Evolutionary conservation across 2,797 vertebrate genomes (phyloP), one percentile per base, ranked within the genome.

Genomic region (Pachyuromys duprasi): DNA sequence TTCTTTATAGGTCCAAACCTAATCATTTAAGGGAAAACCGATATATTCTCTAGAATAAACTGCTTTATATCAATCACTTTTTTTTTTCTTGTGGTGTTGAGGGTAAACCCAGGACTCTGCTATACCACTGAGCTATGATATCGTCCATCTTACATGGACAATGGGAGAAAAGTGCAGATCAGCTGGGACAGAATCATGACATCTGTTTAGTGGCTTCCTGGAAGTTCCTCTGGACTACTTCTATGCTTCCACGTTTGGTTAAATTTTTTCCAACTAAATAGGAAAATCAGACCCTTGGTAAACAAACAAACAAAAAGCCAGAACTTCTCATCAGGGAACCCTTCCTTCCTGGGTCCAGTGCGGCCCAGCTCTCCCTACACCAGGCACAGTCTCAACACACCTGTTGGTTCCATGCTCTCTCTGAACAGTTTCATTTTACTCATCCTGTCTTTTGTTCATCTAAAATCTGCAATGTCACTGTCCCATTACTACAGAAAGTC

Each of bases 401-500:
- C 39, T 49, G 31, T 42, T 45, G 36, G 4, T 26, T 31, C 60
- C 13, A 22, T 9, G 18, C 2, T 39, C 60, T 74, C 57, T 63
- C 91, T 26, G 11, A 62, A 49, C 24, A 22, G 12, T 33, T 69
- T 87, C 57, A 39, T 33, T 20, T 22, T 80, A 74, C 57, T 26
- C 39, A 26, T 70, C 65, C 65, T 17, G 49, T 22, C 45, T 81
- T 80, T 67, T 63, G 57, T 13, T 55, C 15, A 20, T 49, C 26
- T n/a, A 15, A 62, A n/a, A 11, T 49, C 42, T 79, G 63, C 15
- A 82, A 89, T 24, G 62, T 36, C 42, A 49, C 14, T 13, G 28
- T 94, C 72, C 31, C n/a, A 82, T 20, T 45, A 22, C 55, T 95
- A n/a, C 36, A 57, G 39, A n/a, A 60, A 91, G 12, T 33, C 75